These are phyloP conservation scores for Conus ventricosus DNA, from an alignment of 1,140 invertebrate species.

Conservation along the genomic window DNA sequence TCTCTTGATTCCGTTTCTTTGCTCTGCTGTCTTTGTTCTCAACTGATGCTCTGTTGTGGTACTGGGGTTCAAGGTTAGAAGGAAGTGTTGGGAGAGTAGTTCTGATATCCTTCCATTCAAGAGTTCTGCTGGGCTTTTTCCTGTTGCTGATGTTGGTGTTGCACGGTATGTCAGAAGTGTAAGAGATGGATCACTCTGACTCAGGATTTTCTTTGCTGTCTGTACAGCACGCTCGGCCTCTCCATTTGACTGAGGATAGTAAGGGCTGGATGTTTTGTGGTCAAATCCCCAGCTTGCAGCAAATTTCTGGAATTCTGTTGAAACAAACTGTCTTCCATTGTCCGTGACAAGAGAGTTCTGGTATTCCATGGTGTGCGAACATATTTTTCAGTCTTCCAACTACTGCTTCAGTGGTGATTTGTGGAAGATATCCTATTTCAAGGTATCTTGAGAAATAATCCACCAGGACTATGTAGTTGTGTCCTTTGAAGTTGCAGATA, in stretches of 20 bases:
- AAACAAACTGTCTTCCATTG: constrained; percentile 55
- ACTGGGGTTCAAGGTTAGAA: background rate
- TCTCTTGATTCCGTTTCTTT: too few species aligned
- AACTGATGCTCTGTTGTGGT: too few species aligned
- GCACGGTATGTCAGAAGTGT: background rate
- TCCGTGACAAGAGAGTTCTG: constrained; percentile 48
- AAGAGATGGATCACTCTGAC: background rate
- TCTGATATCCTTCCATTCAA: background rate
- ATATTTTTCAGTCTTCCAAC: constrained; percentile 45
- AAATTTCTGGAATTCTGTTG: constrained; percentile 51
- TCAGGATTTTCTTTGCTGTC: constrained; percentile 47
- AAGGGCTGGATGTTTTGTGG: constrained; percentile 46
- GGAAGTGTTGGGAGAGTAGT: background rate
- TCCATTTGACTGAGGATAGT: constrained; percentile 51
- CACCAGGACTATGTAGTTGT: constrained; percentile 43
- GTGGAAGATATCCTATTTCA: constrained; percentile 36
- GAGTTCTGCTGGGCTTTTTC: background rate
- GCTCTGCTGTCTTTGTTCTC: too few species aligned
- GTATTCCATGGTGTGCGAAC: constrained; percentile 52
- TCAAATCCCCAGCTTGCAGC: constrained; percentile 44
- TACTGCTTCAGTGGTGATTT: constrained; percentile 37
- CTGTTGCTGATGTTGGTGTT: background rate
- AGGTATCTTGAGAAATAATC: constrained; percentile 50
- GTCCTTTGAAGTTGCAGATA: constrained; percentile 24
- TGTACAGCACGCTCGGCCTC: constrained; percentile 50